Base-by-base conservation (phyloP, 2,797 vertebrate species). In the Phoxinus dragarum region DNA sequence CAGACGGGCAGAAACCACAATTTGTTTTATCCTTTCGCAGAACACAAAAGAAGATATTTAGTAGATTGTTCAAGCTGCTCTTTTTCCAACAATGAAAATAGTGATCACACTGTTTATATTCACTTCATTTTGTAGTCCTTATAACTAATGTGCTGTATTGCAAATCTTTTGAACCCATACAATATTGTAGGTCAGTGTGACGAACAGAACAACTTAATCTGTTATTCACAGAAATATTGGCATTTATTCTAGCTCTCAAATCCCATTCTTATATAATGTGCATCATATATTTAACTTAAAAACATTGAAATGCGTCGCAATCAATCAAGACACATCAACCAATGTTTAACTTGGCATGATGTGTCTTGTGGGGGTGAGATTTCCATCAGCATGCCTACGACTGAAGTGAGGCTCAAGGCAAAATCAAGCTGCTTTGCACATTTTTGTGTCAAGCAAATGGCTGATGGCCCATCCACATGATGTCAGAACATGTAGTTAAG, bases 401-500 rank as follows among this genome's bases (percentile, higher is more conserved):
- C 64, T 80, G 42, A 49, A 82, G 23, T 42, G 4, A 27, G 38
- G 38, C 49, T 71, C 19, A 44, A 78, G 42, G 40, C 69, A 47
- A 64, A 47, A 44, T 31, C 81, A 49, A n/a, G 40, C 44, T 64
- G 31, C 36, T 34, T 34, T 66, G 59, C 64, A 16, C 5, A 42
- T 84, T 72, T 69, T 61, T 7, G 31, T 61, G 83, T 72, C 38
- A 84, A 47, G 12, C 36, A 47, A 31, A 71, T 44, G 66, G 27
- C 74, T 84, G 17, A 56, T 68, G 23, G 42, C 82, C 75, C 52
- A 47, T 69, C 40, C 66, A 36, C 47, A 17, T 74, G 27, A 81
- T 81, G 34, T 81, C 34, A 71, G 74, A 59, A 79, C 75, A 79
- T 71, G n/a, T 44, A 69, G 75, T 59, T 61, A 44, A 38, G 27